Percentiles rank a stretch among this genome's conserved stretches.
Evolutionary conservation across 2,113 vertebrate species (phyloP).

Genomic region (Heterotis niloticus): DNA sequence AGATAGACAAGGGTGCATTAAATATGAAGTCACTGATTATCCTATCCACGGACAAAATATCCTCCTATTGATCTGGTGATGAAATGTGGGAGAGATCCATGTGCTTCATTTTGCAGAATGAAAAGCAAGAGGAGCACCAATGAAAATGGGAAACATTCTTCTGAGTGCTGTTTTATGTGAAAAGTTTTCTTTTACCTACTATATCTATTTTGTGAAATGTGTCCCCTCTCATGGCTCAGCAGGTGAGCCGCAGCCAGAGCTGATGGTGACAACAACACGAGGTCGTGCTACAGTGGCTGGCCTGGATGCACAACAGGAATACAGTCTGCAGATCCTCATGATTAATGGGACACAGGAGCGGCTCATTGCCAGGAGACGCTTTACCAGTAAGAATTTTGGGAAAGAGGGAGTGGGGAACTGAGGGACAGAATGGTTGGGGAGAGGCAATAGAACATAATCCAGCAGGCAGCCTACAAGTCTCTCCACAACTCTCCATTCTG

Average conservation of each 20-base stretch:
- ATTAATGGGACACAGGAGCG: constrained; percentile 75
- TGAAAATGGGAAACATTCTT: too few species aligned
- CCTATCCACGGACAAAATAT: too few species aligned
- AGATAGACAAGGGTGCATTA: not conserved
- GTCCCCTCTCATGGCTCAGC: constrained; percentile 51
- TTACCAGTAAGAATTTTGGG: constrained; percentile 75
- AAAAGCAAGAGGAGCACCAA: too few species aligned
- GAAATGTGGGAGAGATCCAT: constrained; percentile 2
- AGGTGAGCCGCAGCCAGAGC: constrained; percentile 82
- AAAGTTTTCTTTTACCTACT: not conserved
- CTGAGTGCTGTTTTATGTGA: too few species aligned
- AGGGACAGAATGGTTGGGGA: not conserved
- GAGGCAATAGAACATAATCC: not conserved
- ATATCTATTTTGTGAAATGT: not conserved
- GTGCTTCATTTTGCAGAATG: too few species aligned
- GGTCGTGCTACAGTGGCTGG: constrained; percentile 83
- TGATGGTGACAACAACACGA: constrained; percentile 87
- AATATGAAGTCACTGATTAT: too few species aligned
- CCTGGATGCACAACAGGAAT: constrained; percentile 79
- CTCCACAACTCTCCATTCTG: too few species aligned
- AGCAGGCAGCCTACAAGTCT: too few species aligned
- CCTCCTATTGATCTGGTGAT: not conserved
- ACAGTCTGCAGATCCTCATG: constrained; percentile 75
- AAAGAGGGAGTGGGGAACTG: not conserved
- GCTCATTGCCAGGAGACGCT: constrained; percentile 79